Evolutionary conservation across 2,888 invertebrate genomes (phyloP).

Genomic region (Zygothrica quintamaculata): DNA sequence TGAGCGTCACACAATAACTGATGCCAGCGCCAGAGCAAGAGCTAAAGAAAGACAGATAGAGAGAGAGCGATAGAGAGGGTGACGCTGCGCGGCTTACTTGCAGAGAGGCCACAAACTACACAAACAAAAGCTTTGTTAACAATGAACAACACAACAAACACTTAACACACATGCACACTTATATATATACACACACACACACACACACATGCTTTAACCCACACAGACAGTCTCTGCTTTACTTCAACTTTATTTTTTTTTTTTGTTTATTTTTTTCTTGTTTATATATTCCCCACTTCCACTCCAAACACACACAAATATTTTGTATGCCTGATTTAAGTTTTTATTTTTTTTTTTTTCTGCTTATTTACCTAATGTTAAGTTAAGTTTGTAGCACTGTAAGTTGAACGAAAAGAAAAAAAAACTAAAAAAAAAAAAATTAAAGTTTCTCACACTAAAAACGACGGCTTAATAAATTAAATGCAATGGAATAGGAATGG

Average conservation of each 20-base stretch:
- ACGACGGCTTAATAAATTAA: slow-evolving; percentile 3
- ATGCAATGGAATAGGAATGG: slow-evolving; percentile 2
- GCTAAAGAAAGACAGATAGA: slow-evolving; percentile 1
- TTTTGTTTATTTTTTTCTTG: slow-evolving; percentile 9
- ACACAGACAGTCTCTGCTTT: too few relatives aligned
- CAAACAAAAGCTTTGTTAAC: slow-evolving; percentile 62
- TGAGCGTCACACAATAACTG: too few relatives aligned
- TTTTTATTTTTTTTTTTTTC: slow-evolving; percentile 37
- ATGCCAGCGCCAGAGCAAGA: slow-evolving; percentile 8
- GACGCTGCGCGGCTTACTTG: too few relatives aligned
- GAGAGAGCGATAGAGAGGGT: slow-evolving; percentile 2
- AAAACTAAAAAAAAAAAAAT: too few relatives aligned
- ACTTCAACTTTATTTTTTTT: too few relatives aligned
- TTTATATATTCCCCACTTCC: not conserved
- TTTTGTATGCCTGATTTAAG: slow-evolving; percentile 6
- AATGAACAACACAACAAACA: too few relatives aligned
- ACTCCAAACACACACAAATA: not conserved
- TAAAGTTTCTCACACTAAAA: slow-evolving; percentile 46
- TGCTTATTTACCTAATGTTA: slow-evolving; percentile 13
- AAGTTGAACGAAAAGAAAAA: too few relatives aligned
- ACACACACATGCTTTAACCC: too few relatives aligned
- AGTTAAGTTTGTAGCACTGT: slow-evolving; percentile 36
- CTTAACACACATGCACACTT: too few relatives aligned
- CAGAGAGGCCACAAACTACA: slow-evolving; percentile 2
- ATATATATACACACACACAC: slow-evolving; percentile 27